These are phyloP conservation scores for Sturnira hondurensis DNA, from an alignment of 2,113 vertebrate genomes.

Conservation along the genomic window DNA sequence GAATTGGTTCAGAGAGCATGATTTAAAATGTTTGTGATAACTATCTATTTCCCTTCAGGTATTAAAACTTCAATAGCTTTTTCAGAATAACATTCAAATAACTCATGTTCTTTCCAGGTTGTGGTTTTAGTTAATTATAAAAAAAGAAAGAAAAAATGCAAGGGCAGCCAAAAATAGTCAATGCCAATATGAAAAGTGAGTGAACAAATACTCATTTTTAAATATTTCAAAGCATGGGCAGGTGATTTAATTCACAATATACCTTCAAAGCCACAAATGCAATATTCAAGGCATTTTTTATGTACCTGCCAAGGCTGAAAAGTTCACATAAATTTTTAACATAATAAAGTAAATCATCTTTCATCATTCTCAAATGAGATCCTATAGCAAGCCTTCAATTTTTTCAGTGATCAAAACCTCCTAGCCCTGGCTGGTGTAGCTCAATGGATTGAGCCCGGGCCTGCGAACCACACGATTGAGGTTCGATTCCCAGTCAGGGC, in stretches of 20 bases:
- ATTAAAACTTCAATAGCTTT: constrained; percentile 30
- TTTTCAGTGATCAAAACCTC: background rate
- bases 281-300: background rate
- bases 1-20: background rate
- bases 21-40: constrained; percentile 44
- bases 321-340: background rate
- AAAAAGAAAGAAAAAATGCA: constrained; percentile 7
- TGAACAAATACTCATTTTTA: background rate
- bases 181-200: background rate
- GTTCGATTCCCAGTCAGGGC: too few species aligned
- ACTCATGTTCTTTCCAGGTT: constrained; percentile 26
- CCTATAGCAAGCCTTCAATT: background rate
- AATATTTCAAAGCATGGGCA: constrained; percentile 13
- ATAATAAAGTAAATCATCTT: background rate
- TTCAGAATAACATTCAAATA: constrained; percentile 19
- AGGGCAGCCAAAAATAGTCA: constrained; percentile 8
- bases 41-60: background rate
- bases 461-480: too few species aligned
- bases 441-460: too few species aligned
- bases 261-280: constrained; percentile 18
- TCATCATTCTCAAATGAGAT: background rate
- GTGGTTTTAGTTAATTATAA: constrained; percentile 49
- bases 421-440: too few species aligned
- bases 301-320: background rate
- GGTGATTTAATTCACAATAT: background rate